Evolutionary conservation across 2,888 invertebrate genomes (phyloP).

Genomic region (Hololepta plana): DNA sequence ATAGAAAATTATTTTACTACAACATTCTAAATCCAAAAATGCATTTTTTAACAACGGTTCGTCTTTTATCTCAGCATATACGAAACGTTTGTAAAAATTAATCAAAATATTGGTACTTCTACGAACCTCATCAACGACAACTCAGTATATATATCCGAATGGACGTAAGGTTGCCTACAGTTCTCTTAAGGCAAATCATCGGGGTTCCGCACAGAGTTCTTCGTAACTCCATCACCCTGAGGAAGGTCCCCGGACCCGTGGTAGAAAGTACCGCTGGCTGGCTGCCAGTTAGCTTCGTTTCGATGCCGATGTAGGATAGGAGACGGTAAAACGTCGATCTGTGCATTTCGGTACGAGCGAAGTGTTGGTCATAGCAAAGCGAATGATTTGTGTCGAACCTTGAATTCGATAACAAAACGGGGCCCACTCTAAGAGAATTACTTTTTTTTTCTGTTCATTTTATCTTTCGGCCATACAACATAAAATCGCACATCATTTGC

Average conservation of each 20-base stretch:
- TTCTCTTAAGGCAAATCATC: conserved; percentile 25
- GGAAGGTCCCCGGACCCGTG: conserved; percentile 35
- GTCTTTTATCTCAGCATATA: no score
- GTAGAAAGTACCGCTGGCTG: conserved; percentile 31
- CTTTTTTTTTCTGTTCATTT: conserved; percentile 13
- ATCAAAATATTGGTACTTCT: no score
- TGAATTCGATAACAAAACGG: conserved; percentile 20
- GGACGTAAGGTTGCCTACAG: conserved; percentile 9
- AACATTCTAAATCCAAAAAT: no score
- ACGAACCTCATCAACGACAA: no score
- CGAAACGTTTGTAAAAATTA: no score
- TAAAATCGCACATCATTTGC: not conserved
- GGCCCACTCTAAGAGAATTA: conserved; percentile 23
- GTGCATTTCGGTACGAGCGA: conserved; percentile 16
- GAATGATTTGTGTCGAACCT: conserved; percentile 15
- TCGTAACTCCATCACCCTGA: conserved; percentile 25
- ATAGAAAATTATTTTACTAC: no score
- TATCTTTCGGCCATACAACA: no score
- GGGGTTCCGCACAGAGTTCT: conserved; percentile 27
- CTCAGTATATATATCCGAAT: no score
- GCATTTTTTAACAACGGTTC: no score
- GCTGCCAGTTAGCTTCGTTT: conserved; percentile 22
- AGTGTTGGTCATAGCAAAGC: conserved; percentile 24
- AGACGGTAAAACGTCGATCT: conserved; percentile 15
- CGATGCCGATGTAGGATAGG: conserved; percentile 18